Base-by-base conservation (phyloP, 2,888 invertebrate genomes). In the Alentia gelatinosa region DNA sequence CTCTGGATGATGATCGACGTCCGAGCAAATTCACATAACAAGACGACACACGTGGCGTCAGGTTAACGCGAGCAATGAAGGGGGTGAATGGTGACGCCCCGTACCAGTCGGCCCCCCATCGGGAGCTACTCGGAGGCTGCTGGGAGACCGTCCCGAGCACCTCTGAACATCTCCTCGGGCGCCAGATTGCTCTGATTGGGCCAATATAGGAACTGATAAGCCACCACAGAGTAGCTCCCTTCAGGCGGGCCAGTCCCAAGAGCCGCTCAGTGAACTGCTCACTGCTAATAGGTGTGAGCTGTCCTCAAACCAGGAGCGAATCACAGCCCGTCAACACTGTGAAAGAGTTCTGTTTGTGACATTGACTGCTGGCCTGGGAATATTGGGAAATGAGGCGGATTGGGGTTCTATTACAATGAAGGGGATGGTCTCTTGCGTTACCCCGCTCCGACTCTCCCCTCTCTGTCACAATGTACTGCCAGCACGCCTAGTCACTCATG, bases 21-120 rank as follows among this genome's bases (percentile, higher is more conserved):
- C 47, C 30, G 86, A 30, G 50, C 47, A 86, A 86, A 86, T 86
- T 86, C 50, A 47, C 47, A 3, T 86, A 86, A 86, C 50, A 26
- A 86, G 50, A n/a, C 42, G 86, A 47, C 79, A 35, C 79, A 79
- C 79, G 79, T 79, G 79, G 79, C 33, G 26, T 19, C 74, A 33
- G 74, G 74, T 74, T 74, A 26, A 26, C 74, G 74, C 12, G 74
- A 74, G 74, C 74, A n/a, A 33, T 74, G 12, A 74, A 26, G 74
- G 74, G 30, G 30, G 30, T 33, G 74, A 33, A 33, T 33, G 74
- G 74, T 33, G 74, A 74, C 74, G 74, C 74, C 74, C 74, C 26
- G 74, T 26, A 33, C 74, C 26, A 33, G 15, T 15, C 33, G 30
- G 26, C 74, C 30, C 15, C 74, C 74, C 74, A 33, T 33, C 26